Base-by-base conservation (phyloP, 1,140 invertebrate genomes). In the Meloidogyne floridensis region DNA sequence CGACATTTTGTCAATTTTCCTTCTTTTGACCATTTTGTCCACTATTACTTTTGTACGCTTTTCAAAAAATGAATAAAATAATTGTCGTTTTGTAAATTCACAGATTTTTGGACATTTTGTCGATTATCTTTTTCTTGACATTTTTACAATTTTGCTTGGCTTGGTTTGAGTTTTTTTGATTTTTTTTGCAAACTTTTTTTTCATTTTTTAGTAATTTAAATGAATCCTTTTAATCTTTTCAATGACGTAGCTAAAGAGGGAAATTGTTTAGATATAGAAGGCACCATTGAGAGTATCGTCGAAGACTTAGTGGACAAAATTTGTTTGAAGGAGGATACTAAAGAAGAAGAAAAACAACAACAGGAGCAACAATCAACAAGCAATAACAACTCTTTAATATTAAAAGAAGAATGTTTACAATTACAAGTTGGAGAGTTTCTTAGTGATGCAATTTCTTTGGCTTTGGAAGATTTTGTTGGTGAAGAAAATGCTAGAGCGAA, bases 401-500 rank as follows among this genome's bases (percentile, higher is more conserved):
- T 56, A n/a, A 15, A 65, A 65, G 59, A 65, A 18, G 59, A 65
- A 65, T 65, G 59, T 65, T n/a, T 65, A n/a, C 15, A 65, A n/a
- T 4, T 65, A 6, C 59, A 65, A n/a, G 59, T 65, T 65, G 59
- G n/a, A 7, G 59, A 65, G 7, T n/a, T 65, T 65, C 15, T 65
- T 65, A 65, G 59, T 65, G 59, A 65, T 65, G 59, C 59, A 1
- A 65, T 65, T 65, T 65, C 59, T n/a, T 18, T 65, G n/a, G 59
- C 59, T 65, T 65, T 65, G n/a, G 59, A 65, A 6, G 59, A 65
- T 65, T 65, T 65, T 65, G 59, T 65, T 65, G 59, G 7, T n/a
- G 59, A 65, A 65, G 59, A 65, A n/a, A 4, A n/a, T 11, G 59
- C 15, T n/a, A 4, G 10, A 20, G 85, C 85, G 20, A 74, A 79